phyloP scores from a whole-genome alignment of 2,113 vertebrate genomes.

The Callospermophilus lateralis region DNA sequence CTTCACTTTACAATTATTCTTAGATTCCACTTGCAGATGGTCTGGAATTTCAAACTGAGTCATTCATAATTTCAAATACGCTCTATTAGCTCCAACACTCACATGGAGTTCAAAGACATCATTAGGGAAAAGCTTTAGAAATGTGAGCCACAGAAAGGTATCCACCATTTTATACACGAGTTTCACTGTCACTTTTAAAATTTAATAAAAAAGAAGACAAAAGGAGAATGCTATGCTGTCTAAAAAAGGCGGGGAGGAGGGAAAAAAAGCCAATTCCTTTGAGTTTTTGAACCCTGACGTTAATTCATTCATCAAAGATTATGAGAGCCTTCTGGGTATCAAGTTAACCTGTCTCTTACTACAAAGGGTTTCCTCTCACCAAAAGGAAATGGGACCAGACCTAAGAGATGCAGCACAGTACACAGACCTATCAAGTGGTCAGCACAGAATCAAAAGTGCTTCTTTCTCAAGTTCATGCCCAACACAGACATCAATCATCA shows the following conservation, averaged over 20 bases:
- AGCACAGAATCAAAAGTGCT: background rate
- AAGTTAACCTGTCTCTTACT: background rate
- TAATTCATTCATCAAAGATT: constrained; percentile 17
- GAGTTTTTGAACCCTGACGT: background rate
- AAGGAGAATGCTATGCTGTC: background rate
- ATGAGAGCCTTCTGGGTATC: background rate
- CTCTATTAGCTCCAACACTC: background rate
- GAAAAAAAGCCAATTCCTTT: background rate
- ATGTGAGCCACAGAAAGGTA: background rate
- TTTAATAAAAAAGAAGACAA: background rate
- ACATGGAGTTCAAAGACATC: background rate
- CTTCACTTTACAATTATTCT: background rate
- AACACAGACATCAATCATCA: background rate
- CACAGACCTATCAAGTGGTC: background rate
- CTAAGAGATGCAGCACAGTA: background rate
- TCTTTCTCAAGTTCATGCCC: accelerated
- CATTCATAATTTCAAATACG: background rate
- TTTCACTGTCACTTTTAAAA: constrained; percentile 14
- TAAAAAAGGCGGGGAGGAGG: accelerated
- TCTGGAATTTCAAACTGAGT: background rate
- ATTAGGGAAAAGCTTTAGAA: background rate
- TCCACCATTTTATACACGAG: background rate
- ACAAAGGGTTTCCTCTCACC: background rate
- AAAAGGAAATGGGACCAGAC: background rate
- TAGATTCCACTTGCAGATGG: background rate